Percentiles rank a stretch among this genome's conserved stretches.
Conservation (phyloP, 2,113 vertebrate genomes). For the Genyomyrus donnyi region DNA sequence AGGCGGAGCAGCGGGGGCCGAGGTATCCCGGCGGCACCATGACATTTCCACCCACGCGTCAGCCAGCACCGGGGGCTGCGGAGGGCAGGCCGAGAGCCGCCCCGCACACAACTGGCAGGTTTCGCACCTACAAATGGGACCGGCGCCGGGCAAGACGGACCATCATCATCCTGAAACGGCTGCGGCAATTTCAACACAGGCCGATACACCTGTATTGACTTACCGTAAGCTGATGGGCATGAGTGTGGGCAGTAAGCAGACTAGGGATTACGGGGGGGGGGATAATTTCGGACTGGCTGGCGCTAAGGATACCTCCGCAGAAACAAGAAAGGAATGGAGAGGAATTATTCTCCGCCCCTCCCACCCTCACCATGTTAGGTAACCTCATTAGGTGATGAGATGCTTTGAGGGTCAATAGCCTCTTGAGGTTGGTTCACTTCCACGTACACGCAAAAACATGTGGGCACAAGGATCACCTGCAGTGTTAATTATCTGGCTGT, state of each 20-base stretch:
- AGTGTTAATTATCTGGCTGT: not conserved
- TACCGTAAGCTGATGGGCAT: not conserved
- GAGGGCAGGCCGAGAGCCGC: not conserved
- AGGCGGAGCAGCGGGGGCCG: not conserved
- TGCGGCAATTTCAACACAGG: not conserved
- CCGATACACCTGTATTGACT: not conserved
- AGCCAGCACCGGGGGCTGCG: not conserved
- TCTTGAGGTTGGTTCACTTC: not conserved
- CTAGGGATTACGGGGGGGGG: not conserved
- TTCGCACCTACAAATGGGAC: not conserved
- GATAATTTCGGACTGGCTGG: not conserved
- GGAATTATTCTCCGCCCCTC: not conserved
- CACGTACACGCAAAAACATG: not conserved
- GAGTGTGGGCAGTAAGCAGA: not conserved
- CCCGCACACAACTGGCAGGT: not conserved
- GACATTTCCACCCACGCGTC: not conserved
- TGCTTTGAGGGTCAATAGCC: not conserved
- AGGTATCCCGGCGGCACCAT: not conserved
- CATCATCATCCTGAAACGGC: not conserved
- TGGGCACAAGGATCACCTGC: not conserved
- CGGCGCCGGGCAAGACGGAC: not conserved
- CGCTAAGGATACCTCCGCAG: not conserved
- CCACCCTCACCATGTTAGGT: not conserved
- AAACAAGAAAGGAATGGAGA: not conserved
- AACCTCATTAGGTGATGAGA: conserved; percentile 3